phyloP scores from a whole-genome alignment of 2,888 invertebrate genomes.

The Chalcis sispes region DNA sequence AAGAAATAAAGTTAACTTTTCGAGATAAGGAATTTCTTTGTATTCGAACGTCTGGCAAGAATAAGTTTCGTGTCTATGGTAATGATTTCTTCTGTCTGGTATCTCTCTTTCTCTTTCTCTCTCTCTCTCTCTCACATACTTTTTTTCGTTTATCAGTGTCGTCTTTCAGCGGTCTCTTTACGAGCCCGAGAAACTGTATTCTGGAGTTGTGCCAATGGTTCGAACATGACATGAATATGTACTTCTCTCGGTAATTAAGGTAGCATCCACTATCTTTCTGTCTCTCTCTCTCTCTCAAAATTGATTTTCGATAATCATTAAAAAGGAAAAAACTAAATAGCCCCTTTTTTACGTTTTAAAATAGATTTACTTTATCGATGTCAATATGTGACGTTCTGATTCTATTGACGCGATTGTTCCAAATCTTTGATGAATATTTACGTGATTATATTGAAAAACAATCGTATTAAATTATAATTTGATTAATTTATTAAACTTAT shows the following conservation, averaged over 20 bases:
- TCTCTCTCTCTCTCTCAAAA: constrained; percentile 2
- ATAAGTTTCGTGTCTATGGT: constrained; percentile 36
- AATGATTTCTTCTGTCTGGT: constrained; percentile 42
- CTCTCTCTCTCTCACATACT: too few relatives aligned
- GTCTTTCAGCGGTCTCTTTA: constrained; percentile 10
- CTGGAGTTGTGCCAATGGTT: constrained; percentile 54
- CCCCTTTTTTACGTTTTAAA: too few relatives aligned
- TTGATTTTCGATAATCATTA: constrained; percentile 59
- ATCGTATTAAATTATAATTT: too few relatives aligned
- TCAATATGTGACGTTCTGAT: too few relatives aligned
- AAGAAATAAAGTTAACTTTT: too few relatives aligned
- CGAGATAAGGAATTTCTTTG: too few relatives aligned
- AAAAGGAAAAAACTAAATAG: neutral
- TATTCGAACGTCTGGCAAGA: constrained; percentile 11
- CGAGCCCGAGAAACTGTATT: constrained; percentile 18
- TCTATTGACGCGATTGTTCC: too few relatives aligned
- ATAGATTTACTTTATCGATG: too few relatives aligned
- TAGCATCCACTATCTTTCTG: constrained; percentile 2
- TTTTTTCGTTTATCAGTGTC: constrained; percentile 39
- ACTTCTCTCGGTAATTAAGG: constrained; percentile 57
- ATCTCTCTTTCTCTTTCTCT: neutral
- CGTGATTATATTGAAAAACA: too few relatives aligned
- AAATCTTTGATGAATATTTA: too few relatives aligned
- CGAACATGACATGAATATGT: constrained; percentile 59
- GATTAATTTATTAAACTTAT: too few relatives aligned